Base-by-base conservation (phyloP, 2,888 invertebrate species). In the Apamea epomidion region DNA sequence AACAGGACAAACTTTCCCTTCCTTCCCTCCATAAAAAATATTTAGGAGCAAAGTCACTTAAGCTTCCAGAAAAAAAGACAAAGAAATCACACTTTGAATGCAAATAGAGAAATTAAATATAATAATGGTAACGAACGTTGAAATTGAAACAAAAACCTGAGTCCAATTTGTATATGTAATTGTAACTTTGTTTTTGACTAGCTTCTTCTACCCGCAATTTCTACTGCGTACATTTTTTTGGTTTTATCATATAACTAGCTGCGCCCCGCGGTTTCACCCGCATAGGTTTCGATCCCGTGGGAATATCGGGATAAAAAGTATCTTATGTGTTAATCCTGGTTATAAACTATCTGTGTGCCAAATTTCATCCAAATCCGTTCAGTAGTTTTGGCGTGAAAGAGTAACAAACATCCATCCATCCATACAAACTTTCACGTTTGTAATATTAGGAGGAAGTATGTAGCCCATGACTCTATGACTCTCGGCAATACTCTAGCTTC, bases 1-100 rank as follows among this genome's bases (percentile, higher is more conserved):
- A 18, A 67, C 70, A 74, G 74, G 70, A 71, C 74, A 84, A 76
- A 37, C 12, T 21, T 70, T 81, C 70, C n/a, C 14, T 65, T n/a
- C 10, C 14, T 51, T 29, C 18, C 18, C 12, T n/a, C 4, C 29
- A 72, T 71, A 82, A 76, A 83, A 70, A 37, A 60, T 37, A 71
- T 71, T 83, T 67, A 65, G 54, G 51, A 37, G 16, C 54, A 48
- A 37, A 70, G 21, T 16, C 37, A 78, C 37, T 64, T 69, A 62
- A 82, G 69, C 68, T 29, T 12, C 54, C 69, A 76, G 25, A 48
- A 64, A 83, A 25, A 69, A 48, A 77, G 8, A 21, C 80, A 73
- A 82, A 65, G n/a, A 60, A 73, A 69, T 70, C 29, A 54, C 18
- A 73, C 75, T 75, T 37, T 45, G 6, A 81, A 74, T 58, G 3